Conservation (phyloP, 1,140 invertebrate species). For the Dermatophagoides farinae region DNA sequence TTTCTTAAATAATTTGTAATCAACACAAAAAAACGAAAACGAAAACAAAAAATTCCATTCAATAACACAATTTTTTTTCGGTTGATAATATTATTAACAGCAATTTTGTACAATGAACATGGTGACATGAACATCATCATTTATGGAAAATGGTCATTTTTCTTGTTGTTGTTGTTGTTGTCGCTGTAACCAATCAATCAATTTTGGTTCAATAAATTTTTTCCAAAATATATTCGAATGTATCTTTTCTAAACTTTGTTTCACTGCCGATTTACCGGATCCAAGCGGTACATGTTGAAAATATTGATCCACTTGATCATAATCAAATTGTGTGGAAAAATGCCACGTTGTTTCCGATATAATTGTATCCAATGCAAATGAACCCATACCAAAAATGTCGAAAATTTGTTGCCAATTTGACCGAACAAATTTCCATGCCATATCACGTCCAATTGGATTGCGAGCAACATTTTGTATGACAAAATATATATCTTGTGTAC, state of each 20-base stretch:
- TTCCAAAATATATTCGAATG: constrained; percentile 55
- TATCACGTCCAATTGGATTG: constrained; percentile 44
- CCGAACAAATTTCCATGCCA: constrained; percentile 54
- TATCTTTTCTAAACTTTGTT: constrained; percentile 53
- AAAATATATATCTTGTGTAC: constrained; percentile 41
- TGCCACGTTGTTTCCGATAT: constrained; percentile 44
- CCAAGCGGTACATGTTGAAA: constrained; percentile 31
- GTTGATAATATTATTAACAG: no score
- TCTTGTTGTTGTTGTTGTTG: no score
- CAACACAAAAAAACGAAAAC: no score
- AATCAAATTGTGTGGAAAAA: constrained; percentile 47
- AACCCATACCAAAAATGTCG: constrained; percentile 21
- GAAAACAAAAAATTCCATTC: no score
- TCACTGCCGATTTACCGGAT: constrained; percentile 39
- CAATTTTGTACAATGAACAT: no score
- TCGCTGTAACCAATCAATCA: constrained; percentile 36
- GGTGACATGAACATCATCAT: no score
- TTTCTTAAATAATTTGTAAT: no score
- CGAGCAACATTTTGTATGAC: constrained; percentile 43
- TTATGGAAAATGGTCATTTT: no score
- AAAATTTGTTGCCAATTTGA: constrained; percentile 46
- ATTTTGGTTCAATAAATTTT: constrained; percentile 36
- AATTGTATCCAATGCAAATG: constrained; percentile 40
- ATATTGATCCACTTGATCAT: constrained; percentile 36
- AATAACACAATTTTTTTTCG: no score